phyloP scores from a whole-genome alignment of 2,113 vertebrate species.

The Etheostoma spectabile region DNA sequence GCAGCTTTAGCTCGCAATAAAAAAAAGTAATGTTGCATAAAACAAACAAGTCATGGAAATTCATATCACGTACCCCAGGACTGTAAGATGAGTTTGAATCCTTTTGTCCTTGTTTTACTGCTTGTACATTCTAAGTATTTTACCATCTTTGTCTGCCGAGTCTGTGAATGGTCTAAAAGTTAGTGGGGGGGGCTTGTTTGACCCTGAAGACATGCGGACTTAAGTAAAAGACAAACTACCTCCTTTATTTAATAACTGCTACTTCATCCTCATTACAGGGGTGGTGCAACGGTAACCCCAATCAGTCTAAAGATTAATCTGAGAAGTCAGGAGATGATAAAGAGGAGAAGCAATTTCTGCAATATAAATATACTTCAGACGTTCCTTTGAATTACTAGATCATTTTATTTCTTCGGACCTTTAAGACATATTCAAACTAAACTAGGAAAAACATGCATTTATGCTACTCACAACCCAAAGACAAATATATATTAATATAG shows the following conservation, averaged over 20 bases:
- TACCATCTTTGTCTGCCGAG: background rate
- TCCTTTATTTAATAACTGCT: slow-evolving; percentile 4
- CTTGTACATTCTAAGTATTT: slow-evolving; percentile 3
- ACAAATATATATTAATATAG: too few relatives aligned
- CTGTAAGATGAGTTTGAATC: background rate
- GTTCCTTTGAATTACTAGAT: background rate
- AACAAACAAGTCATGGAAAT: slow-evolving; percentile 38
- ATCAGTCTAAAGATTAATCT: background rate
- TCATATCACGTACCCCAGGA: background rate
- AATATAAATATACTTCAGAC: background rate
- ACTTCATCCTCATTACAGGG: background rate
- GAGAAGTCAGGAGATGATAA: background rate
- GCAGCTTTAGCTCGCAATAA: slow-evolving; percentile 20
- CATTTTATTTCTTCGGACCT: background rate
- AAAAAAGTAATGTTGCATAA: slow-evolving; percentile 32
- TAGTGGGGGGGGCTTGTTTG: background rate
- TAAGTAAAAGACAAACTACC: background rate
- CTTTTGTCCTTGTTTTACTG: background rate
- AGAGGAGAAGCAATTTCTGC: background rate
- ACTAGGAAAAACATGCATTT: background rate
- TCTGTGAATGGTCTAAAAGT: background rate
- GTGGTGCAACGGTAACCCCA: background rate
- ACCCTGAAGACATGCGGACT: background rate
- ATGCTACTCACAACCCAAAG: background rate
- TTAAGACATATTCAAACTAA: background rate